These are phyloP conservation scores for Calosoma granatense DNA, from an alignment of 1,140 invertebrate genomes.

Conservation along the genomic window DNA sequence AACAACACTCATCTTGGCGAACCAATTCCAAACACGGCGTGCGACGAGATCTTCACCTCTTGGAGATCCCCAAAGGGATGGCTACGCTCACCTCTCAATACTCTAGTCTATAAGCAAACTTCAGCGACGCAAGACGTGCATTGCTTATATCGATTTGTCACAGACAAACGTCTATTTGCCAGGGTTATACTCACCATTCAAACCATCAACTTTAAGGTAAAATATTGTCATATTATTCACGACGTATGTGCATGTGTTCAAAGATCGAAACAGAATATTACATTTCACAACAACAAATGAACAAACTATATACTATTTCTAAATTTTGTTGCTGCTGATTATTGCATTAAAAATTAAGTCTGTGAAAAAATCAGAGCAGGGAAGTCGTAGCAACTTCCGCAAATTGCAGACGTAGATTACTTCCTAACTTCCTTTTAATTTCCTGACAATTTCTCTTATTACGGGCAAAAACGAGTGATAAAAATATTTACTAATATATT, in stretches of 20 bases:
- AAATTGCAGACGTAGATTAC: no score
- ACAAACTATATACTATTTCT: no score
- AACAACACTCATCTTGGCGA: conserved; percentile 78
- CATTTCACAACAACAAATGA: no score
- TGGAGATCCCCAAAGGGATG: conserved; percentile 61
- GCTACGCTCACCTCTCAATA: conserved; percentile 71
- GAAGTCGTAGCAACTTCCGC: no score
- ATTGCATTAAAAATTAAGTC: no score
- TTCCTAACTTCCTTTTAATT: no score
- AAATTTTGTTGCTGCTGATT: no score
- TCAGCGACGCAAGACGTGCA: conserved; percentile 55
- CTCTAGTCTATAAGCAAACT: conserved; percentile 69
- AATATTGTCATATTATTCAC: background rate
- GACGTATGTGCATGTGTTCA: no score
- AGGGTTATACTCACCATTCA: conserved; percentile 64
- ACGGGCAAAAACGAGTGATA: background rate
- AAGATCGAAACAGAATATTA: no score
- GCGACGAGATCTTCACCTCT: conserved; percentile 74
- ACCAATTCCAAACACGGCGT: conserved; percentile 63
- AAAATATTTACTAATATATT: background rate
- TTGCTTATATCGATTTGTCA: conserved; percentile 74
- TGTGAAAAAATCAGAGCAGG: no score
- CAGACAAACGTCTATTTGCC: conserved; percentile 66
- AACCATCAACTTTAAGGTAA: conserved; percentile 56
- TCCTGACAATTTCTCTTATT: no score